Percentiles rank a stretch among this genome's conserved stretches.
Evolutionary conservation across 2,888 invertebrate species (phyloP).

Genomic region (Siphlonurus alternatus): DNA sequence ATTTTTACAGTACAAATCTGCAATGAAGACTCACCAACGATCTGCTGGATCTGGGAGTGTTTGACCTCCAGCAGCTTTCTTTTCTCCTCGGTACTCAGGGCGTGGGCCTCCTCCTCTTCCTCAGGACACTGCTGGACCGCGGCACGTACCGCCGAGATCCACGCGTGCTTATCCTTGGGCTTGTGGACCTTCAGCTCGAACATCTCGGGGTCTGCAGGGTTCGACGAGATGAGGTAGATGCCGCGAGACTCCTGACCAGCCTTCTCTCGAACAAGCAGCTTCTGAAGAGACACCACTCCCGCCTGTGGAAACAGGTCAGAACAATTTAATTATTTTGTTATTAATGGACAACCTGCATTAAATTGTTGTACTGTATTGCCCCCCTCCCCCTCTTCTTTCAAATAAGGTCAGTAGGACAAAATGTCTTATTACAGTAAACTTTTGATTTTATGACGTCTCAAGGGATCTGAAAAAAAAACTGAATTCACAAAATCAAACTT

Average conservation of each 20-base stretch:
- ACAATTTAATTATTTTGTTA: slow-evolving; percentile 6
- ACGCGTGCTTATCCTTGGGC: slow-evolving; percentile 74
- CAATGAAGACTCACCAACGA: slow-evolving; percentile 65
- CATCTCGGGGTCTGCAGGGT: slow-evolving; percentile 87
- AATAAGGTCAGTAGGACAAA: too few species aligned
- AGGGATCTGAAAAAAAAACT: too few species aligned
- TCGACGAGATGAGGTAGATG: slow-evolving; percentile 84
- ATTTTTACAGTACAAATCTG: too few species aligned
- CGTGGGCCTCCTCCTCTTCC: slow-evolving; percentile 53
- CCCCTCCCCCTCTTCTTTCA: too few species aligned
- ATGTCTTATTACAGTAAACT: too few species aligned
- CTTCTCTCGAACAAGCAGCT: slow-evolving; percentile 82
- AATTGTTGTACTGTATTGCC: too few species aligned
- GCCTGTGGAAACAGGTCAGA: slow-evolving; percentile 49
- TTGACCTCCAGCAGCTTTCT: slow-evolving; percentile 58
- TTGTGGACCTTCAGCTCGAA: slow-evolving; percentile 77
- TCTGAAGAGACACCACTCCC: slow-evolving; percentile 82
- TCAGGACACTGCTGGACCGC: slow-evolving; percentile 78
- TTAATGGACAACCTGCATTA: too few species aligned
- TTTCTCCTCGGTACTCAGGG: slow-evolving; percentile 58
- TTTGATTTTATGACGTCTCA: too few species aligned
- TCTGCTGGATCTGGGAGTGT: slow-evolving; percentile 60
- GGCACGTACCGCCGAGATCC: slow-evolving; percentile 69
- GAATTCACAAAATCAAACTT: not conserved
- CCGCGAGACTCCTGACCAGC: slow-evolving; percentile 79